These are phyloP conservation scores for Brachypterus glaber DNA, from an alignment of 2,888 invertebrate genomes.

Conservation along the genomic window DNA sequence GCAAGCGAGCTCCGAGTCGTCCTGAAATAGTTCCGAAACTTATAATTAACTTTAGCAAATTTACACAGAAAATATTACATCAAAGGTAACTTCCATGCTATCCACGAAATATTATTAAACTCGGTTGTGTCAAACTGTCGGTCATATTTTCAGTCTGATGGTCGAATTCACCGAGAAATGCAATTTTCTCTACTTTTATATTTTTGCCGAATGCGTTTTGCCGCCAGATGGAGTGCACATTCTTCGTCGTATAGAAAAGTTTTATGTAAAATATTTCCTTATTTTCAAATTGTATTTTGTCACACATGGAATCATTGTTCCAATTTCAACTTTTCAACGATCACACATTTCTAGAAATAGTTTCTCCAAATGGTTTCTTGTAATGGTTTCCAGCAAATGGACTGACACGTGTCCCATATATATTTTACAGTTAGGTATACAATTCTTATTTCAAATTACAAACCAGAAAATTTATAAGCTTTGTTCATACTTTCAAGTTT, in stretches of 20 bases:
- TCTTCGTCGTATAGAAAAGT: neutral
- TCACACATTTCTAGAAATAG: no score
- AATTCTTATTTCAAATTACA: no score
- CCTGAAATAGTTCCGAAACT: neutral
- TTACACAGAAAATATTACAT: constrained; percentile 1
- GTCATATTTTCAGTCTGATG: neutral
- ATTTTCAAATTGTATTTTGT: no score
- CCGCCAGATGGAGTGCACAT: constrained; percentile 3
- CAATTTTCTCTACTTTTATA: constrained; percentile 1
- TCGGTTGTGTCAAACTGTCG: constrained; percentile 12
- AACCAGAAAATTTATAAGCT: no score
- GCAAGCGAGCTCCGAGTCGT: no score
- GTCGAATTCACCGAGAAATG: constrained; percentile 1
- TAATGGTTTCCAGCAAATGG: no score
- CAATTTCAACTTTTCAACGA: no score
- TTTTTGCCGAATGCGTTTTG: neutral
- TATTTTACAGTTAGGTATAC: no score
- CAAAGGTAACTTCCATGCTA: constrained; percentile 21
- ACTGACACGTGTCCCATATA: no score
- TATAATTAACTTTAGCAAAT: constrained; percentile 3
- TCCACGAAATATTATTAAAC: constrained; percentile 24
- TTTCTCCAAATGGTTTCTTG: no score
- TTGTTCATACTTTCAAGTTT: no score
- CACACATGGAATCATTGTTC: no score
- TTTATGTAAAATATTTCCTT: constrained; percentile 25